Evolutionary conservation across 2,113 vertebrate genomes (phyloP).

Genomic region (Bettongia penicillata): DNA sequence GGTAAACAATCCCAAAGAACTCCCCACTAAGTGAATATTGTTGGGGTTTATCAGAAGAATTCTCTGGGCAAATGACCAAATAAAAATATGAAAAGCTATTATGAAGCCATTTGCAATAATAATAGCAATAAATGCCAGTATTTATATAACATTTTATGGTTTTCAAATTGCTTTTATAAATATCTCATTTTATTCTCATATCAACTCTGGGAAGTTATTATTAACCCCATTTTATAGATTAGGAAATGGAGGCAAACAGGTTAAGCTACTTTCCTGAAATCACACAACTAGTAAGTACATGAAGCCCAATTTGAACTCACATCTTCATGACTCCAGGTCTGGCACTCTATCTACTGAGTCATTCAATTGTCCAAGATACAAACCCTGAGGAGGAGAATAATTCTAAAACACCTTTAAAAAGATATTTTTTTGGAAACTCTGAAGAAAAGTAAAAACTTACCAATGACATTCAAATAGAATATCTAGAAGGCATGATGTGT

Average conservation of each 20-base stretch:
- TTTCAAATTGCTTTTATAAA: neutral
- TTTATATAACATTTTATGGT: neutral
- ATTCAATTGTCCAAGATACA: neutral
- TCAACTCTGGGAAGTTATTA: neutral
- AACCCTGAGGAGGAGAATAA: neutral
- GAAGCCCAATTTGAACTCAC: neutral
- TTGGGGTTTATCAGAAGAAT: neutral
- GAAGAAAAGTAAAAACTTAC: too few relatives aligned
- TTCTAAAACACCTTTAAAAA: neutral
- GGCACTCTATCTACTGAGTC: neutral
- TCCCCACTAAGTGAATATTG: accelerated
- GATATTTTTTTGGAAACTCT: neutral
- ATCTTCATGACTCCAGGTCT: neutral
- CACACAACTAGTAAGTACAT: neutral
- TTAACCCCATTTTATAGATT: neutral
- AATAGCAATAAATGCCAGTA: neutral
- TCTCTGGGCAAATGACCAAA: neutral
- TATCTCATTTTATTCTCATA: neutral
- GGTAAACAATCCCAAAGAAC: neutral
- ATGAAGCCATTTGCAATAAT: neutral
- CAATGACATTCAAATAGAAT: too few relatives aligned
- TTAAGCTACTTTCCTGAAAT: neutral
- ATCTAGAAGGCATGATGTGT: neutral
- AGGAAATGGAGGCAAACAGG: neutral
- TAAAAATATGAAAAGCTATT: neutral